Conservation (phyloP, 2,113 vertebrate genomes). For the Amphiprion ocellaris region DNA sequence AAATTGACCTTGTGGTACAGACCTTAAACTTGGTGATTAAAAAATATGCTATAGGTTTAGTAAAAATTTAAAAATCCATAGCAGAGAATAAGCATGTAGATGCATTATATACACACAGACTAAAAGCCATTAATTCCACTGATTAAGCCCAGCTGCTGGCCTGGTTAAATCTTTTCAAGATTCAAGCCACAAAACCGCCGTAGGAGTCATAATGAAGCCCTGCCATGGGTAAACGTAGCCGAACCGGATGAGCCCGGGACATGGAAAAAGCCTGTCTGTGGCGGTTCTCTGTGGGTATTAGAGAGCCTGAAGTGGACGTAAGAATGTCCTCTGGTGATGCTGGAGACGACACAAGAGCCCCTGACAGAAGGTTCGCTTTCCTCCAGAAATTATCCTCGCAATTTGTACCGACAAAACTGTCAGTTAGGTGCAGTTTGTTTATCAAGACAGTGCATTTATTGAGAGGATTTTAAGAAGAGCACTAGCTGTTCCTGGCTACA, state of each 20-base stretch:
- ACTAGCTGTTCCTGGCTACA: neutral
- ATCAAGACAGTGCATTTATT: too few species aligned
- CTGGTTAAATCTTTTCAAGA: constrained; percentile 34
- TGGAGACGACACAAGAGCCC: constrained; percentile 12
- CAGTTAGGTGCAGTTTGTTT: neutral
- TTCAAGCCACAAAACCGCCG: constrained; percentile 53
- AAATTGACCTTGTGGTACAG: too few species aligned
- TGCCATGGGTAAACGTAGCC: constrained; percentile 36
- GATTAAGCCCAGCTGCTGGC: constrained; percentile 48
- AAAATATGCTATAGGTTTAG: neutral
- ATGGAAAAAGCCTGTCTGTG: constrained; percentile 33
- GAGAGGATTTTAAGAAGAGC: too few species aligned
- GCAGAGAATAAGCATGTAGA: neutral
- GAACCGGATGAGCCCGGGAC: constrained; percentile 23
- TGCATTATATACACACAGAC: constrained; percentile 15
- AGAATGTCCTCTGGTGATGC: constrained; percentile 2
- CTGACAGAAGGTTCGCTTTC: neutral
- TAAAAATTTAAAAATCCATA: neutral
- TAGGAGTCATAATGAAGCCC: constrained; percentile 49
- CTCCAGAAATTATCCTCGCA: neutral
- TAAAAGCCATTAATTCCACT: constrained; percentile 38
- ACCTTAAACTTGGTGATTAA: neutral
- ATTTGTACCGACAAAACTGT: constrained; percentile 4
- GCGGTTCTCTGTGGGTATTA: constrained; percentile 29
- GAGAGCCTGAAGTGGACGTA: constrained; percentile 28